Base-by-base conservation (phyloP, 2,888 invertebrate genomes). In the Cataglyphis rosenhaueri region DNA sequence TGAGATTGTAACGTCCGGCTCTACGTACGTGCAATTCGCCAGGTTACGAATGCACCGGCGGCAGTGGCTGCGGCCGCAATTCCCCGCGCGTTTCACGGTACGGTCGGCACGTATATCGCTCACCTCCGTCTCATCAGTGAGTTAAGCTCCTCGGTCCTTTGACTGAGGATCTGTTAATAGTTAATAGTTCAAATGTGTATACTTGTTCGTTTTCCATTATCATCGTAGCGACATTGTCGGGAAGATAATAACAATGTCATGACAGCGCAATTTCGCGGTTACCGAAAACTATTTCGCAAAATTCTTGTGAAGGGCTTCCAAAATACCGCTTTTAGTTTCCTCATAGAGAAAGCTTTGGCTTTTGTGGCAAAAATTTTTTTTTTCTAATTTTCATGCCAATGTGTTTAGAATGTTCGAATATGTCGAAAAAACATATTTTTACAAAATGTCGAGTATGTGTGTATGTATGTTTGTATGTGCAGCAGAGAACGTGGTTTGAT, bases 101-200 rank as follows among this genome's bases (percentile, higher is more conserved):
- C 84, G 78, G 48, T 62, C 85, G 85, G 84, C 83, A 71, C 75
- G 81, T 82, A 84, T 84, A 85, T 75, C 71, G 84, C 68, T n/a
- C 61, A 41, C 66, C 48, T 66, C 55, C 59, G 64, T 70, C 82
- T 82, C 82, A 66, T 83, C 73, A 78, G 55, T 57, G 79, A 71
- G 81, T 78, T 82, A 86, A 85, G 86, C 84, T 6, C 6, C 32
- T 32, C 55, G 25, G 38, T 76, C 87, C 89, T 90, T 90, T 90
- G 90, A 90, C 82, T 87, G 84, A 68, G 83, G 85, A 85, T 81
- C 86, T 87, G 87, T 86, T 90, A 85, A 89, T 86, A 86, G 87
- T 86, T 84, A 85, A 89, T 87, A 85, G 86, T 86, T 84, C 64
- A 82, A 74, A 84, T 84, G 70, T 81, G 84, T 83, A 78, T 84